A percentile compares a stretch with the other conserved stretches of the same genome.
Conservation (phyloP, 2,888 invertebrate species). For the Drosophila sordidula region DNA sequence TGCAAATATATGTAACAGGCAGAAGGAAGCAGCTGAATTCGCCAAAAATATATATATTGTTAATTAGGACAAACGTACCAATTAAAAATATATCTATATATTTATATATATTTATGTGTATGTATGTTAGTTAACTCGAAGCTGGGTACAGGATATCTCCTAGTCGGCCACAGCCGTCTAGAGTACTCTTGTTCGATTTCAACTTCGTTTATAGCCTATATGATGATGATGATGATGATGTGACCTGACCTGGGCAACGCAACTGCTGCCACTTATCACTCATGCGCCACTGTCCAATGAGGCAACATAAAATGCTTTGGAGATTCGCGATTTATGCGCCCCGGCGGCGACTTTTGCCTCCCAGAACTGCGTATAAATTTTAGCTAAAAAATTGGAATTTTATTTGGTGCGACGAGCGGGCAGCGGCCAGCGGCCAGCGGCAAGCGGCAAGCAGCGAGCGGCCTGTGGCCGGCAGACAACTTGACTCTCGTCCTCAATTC, state of each 20-base stretch:
- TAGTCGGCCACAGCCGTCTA: too few relatives aligned
- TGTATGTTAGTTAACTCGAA: too few relatives aligned
- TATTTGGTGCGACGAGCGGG: constrained; percentile 18
- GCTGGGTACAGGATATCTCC: too few relatives aligned
- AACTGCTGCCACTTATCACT: constrained; percentile 14
- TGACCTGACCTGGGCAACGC: constrained; percentile 24
- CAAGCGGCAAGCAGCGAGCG: not conserved
- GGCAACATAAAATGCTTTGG: constrained; percentile 40
- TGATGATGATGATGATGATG: constrained; percentile 14
- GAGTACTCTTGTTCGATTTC: not conserved
- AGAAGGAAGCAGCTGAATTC: too few relatives aligned
- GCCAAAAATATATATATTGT: too few relatives aligned
- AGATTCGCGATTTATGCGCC: constrained; percentile 50
- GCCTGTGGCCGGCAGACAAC: constrained; percentile 53
- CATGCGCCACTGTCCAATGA: constrained; percentile 29
- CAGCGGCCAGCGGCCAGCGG: constrained; percentile 2
- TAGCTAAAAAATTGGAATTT: constrained; percentile 65
- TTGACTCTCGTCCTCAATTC: constrained; percentile 74
- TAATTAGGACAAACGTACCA: too few relatives aligned
- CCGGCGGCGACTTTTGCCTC: constrained; percentile 23
- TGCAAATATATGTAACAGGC: too few relatives aligned
- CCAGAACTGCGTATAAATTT: constrained; percentile 63
- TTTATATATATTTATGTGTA: too few relatives aligned
- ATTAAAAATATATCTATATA: too few relatives aligned
- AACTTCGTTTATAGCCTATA: constrained; percentile 14